These are phyloP conservation scores for Noctua comes DNA, from an alignment of 2,888 invertebrate species.

Conservation along the genomic window DNA sequence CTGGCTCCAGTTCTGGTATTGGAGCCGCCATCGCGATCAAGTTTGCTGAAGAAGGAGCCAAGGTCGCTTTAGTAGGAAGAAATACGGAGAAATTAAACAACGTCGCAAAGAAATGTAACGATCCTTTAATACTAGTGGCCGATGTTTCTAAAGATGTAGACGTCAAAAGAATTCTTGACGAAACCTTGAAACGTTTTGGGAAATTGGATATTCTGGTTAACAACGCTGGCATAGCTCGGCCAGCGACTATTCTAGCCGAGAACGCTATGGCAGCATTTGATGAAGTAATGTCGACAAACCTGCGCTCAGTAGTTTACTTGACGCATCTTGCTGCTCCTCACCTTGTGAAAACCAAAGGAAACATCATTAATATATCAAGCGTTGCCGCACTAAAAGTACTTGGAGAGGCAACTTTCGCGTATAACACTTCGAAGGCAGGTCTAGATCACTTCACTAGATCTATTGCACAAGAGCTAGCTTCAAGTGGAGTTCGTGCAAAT, in stretches of 20 bases:
- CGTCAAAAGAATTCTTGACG: constrained; percentile 16
- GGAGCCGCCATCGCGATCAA: constrained; percentile 62
- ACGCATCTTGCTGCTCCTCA: constrained; percentile 60
- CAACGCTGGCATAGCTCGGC: constrained; percentile 20
- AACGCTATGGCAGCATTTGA: constrained; percentile 27
- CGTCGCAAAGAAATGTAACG: constrained; percentile 30
- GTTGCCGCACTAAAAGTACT: not conserved
- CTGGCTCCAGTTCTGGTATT: constrained; percentile 68
- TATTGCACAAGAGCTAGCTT: constrained; percentile 13
- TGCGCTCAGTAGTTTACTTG: constrained; percentile 42
- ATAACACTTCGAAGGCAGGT: constrained; percentile 15
- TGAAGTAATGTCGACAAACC: constrained; percentile 43
- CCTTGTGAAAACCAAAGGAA: constrained; percentile 80
- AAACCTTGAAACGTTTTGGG: constrained; percentile 17
- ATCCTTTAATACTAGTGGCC: constrained; percentile 14
- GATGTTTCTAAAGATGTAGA: constrained; percentile 29
- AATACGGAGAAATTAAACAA: constrained; percentile 53
- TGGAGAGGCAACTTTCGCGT: not conserved
- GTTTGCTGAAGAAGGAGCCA: constrained; percentile 59
- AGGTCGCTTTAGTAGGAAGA: constrained; percentile 63
- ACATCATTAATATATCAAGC: constrained; percentile 5
- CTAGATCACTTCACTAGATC: constrained; percentile 24
- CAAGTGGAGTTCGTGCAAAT: constrained; percentile 21
- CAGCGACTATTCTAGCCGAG: not conserved
- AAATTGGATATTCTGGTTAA: constrained; percentile 26